Conservation (phyloP, 2,888 invertebrate genomes). For the Perizoma flavofasciatum region DNA sequence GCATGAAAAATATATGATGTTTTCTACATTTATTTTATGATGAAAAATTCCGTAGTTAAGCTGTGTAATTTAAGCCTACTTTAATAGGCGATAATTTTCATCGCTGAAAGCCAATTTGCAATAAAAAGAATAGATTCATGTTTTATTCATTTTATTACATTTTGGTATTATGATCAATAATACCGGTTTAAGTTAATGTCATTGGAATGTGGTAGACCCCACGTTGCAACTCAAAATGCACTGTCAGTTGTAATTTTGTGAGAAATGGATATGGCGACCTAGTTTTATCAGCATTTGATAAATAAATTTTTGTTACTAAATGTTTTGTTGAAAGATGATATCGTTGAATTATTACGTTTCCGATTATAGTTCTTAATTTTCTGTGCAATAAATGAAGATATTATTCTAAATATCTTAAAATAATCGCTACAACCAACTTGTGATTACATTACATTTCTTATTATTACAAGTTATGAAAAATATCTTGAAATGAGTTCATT, state of each 20-base stretch:
- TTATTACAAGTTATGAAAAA: conserved; percentile 54
- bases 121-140: conserved; percentile 40
- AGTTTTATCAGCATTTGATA: conserved; percentile 66
- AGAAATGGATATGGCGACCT: conserved; percentile 69
- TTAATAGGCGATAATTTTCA: conserved; percentile 47
- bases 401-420: conserved; percentile 25
- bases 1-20: conserved; percentile 57
- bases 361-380: conserved; percentile 35
- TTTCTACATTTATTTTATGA: conserved; percentile 77
- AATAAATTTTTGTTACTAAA: conserved; percentile 62
- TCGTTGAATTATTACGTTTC: conserved; percentile 49
- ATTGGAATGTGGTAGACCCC: conserved; percentile 32
- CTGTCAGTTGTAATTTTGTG: conserved; percentile 63
- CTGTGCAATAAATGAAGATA: conserved; percentile 19
- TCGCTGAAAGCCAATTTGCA: conserved; percentile 36
- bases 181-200: conserved; percentile 72
- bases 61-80: conserved; percentile 79
- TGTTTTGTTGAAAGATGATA: conserved; percentile 63
- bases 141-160: conserved; percentile 43
- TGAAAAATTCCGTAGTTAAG: conserved; percentile 77
- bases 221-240: conserved; percentile 56
- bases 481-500: conserved; percentile 40
- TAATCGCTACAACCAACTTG: conserved; percentile 55
- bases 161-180: conserved; percentile 74
- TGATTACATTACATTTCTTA: conserved; percentile 82